Conservation (phyloP, 2,113 vertebrate genomes). For the Ictidomys tridecemlineatus region DNA sequence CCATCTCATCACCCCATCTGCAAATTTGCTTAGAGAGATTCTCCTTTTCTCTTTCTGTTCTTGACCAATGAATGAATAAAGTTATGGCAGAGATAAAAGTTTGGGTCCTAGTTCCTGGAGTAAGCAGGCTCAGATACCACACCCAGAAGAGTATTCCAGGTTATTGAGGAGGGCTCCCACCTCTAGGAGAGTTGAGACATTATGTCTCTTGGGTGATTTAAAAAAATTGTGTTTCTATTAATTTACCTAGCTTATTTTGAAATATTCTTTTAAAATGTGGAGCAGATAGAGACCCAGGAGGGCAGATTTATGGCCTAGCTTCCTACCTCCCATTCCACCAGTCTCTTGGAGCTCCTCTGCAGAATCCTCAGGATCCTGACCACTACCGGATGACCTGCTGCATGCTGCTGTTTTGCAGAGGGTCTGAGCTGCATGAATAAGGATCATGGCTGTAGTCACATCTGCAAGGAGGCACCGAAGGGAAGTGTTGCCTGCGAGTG, state of each 20-base stretch:
- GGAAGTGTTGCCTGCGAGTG: constrained; percentile 97
- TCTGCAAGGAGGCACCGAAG: constrained; percentile 97
- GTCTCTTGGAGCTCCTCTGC: neutral
- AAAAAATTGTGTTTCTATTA: constrained; percentile 41
- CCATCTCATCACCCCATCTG: neutral
- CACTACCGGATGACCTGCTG: neutral
- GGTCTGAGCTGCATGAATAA: constrained; percentile 99
- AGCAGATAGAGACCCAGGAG: neutral
- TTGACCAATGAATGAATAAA: neutral
- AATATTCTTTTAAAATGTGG: neutral
- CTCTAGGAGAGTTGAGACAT: neutral
- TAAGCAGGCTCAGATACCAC: neutral
- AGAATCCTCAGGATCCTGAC: neutral
- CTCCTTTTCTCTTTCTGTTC: neutral
- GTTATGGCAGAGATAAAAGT: neutral
- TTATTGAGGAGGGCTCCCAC: neutral
- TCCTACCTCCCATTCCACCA: too few species aligned
- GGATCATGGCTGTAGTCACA: constrained; percentile 97
- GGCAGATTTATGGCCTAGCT: neutral
- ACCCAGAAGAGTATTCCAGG: neutral
- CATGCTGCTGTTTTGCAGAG: constrained; percentile 90
- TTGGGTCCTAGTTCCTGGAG: neutral
- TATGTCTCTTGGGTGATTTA: neutral
- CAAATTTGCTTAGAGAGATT: neutral
- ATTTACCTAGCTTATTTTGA: constrained; percentile 44